A percentile compares a stretch with the other conserved stretches of the same genome.
Evolutionary conservation across 2,888 invertebrate species (phyloP).

Genomic region (Elmis aenea): DNA sequence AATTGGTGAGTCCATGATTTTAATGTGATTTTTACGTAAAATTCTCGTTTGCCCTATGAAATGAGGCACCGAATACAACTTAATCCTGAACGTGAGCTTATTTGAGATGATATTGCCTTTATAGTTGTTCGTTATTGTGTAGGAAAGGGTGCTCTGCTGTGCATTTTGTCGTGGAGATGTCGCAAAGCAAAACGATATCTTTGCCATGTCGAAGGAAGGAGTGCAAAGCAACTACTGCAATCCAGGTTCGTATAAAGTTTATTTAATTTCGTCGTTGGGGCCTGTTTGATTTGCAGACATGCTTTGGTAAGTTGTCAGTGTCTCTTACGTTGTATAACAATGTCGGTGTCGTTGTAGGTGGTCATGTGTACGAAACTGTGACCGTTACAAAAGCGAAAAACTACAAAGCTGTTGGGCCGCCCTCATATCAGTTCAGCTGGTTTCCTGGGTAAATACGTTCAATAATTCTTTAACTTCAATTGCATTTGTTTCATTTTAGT

Average conservation of each 20-base stretch:
- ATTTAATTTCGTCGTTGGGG: background rate
- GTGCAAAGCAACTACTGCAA: conserved; percentile 78
- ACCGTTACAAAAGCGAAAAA: conserved; percentile 58
- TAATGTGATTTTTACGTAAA: too few species aligned
- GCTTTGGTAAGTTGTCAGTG: background rate
- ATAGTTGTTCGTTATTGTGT: conserved; percentile 14
- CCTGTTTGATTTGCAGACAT: background rate
- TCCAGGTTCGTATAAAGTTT: conserved; percentile 53
- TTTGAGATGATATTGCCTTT: too few species aligned
- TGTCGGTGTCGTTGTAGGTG: conserved; percentile 50
- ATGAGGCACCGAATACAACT: too few species aligned
- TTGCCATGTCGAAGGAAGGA: conserved; percentile 78
- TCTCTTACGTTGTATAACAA: background rate
- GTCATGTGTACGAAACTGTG: conserved; percentile 75
- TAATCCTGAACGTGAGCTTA: too few species aligned
- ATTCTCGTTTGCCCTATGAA: too few species aligned
- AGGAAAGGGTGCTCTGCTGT: conserved; percentile 56
- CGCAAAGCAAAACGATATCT: conserved; percentile 62
- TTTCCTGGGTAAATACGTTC: conserved; percentile 66
- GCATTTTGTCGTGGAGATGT: conserved; percentile 53
- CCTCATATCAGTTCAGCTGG: conserved; percentile 75
- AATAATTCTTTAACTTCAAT: conserved; percentile 1
- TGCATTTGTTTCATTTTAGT: conserved; percentile 41
- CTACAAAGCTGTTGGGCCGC: conserved; percentile 49
- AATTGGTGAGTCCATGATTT: too few species aligned